Conservation (phyloP, 2,797 vertebrate genomes). For the Merluccius polli region DNA sequence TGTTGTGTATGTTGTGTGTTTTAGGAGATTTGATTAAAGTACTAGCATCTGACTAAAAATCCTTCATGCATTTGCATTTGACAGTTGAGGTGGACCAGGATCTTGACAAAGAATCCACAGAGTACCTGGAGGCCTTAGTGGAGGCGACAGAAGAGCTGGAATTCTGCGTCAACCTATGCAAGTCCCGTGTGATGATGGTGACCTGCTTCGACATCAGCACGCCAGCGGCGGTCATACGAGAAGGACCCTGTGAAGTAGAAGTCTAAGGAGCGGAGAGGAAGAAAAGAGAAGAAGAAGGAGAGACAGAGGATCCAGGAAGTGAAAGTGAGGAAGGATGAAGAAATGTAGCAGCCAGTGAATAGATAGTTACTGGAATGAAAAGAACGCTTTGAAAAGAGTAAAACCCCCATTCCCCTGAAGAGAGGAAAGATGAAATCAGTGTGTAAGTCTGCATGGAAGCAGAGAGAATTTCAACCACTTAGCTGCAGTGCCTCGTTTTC, state of each 20-base stretch:
- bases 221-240: conserved; percentile 72
- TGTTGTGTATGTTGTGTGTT: background rate
- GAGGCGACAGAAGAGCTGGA: conserved; percentile 91
- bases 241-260: conserved; percentile 87
- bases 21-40: background rate
- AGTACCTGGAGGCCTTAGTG: conserved; percentile 89
- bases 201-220: conserved; percentile 95
- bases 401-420: conserved; percentile 3
- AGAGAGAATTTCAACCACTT: conserved; percentile 50
- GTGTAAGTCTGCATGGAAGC: conserved; percentile 60
- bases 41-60: conserved; percentile 2
- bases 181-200: conserved; percentile 98
- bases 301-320: conserved; percentile 61
- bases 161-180: conserved; percentile 96
- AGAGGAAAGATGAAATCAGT: conserved; percentile 56
- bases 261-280: conserved; percentile 78
- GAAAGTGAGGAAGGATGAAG: conserved; percentile 65
- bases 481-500: conserved; percentile 70
- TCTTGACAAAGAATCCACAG: conserved; percentile 90
- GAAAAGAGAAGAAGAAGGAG: conserved; percentile 37
- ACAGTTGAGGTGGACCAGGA: conserved; percentile 92
- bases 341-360: conserved; percentile 64
- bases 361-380: conserved; percentile 59
- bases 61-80: conserved; percentile 18
- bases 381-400: conserved; percentile 32